These are phyloP conservation scores for Takifugu bimaculatus DNA, from an alignment of 2,113 vertebrate species.

Conservation along the genomic window DNA sequence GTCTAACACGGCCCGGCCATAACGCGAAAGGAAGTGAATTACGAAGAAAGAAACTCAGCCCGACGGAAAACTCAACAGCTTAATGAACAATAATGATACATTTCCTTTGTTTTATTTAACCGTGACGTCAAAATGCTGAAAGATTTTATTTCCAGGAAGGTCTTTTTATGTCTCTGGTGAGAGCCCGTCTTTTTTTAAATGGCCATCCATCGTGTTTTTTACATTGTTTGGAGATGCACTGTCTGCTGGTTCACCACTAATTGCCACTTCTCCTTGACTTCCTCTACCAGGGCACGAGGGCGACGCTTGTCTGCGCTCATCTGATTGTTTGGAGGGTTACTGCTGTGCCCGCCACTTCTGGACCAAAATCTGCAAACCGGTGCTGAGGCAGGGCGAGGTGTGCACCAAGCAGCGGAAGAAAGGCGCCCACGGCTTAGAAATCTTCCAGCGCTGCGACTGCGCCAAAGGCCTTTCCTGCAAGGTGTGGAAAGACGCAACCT, in stretches of 20 bases:
- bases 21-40: slow-evolving; percentile 12
- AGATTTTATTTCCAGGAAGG: slow-evolving; percentile 14
- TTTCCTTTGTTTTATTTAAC: slow-evolving; percentile 40
- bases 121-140: slow-evolving; percentile 7
- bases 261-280: slow-evolving; percentile 3
- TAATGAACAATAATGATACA: slow-evolving; percentile 42
- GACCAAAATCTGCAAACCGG: slow-evolving; percentile 97
- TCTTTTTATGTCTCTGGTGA: slow-evolving; percentile 19
- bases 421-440: slow-evolving; percentile 88
- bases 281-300: slow-evolving; percentile 82
- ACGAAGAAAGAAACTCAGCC: slow-evolving; percentile 35
- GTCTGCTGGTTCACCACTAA: slow-evolving; percentile 3
- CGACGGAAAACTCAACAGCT: slow-evolving; percentile 44
- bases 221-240: background rate
- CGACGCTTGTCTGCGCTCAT: slow-evolving; percentile 87
- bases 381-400: slow-evolving; percentile 88
- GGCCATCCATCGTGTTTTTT: slow-evolving; percentile 1
- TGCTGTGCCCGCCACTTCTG: slow-evolving; percentile 97
- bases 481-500: slow-evolving; percentile 97
- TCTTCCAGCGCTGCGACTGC: slow-evolving; percentile 95
- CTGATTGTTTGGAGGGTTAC: slow-evolving; percentile 87
- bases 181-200: slow-evolving; percentile 3
- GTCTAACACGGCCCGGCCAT: too few relatives aligned
- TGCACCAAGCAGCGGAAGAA: slow-evolving; percentile 93
- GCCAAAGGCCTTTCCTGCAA: slow-evolving; percentile 94